Conservation (phyloP, 2,113 vertebrate genomes). For the Podarcis cretensis region DNA sequence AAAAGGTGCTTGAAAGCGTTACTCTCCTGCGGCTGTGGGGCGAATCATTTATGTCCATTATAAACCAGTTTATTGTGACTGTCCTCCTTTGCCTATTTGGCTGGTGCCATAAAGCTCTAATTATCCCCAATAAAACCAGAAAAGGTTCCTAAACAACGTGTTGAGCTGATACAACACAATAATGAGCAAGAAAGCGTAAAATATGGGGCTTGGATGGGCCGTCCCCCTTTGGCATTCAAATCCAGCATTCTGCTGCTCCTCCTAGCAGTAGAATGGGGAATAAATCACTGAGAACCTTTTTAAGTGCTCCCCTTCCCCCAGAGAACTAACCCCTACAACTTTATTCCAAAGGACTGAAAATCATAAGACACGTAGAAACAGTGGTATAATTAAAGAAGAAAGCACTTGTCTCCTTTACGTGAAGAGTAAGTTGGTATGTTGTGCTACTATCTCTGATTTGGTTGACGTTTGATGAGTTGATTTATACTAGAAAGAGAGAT, state of each 20-base stretch:
- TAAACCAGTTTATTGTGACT: constrained; percentile 84
- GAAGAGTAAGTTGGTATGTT: no score
- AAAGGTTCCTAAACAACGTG: constrained; percentile 71
- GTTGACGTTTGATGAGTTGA: neutral
- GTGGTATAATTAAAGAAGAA: neutral
- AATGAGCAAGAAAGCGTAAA: constrained; percentile 64
- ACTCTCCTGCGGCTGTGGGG: constrained; percentile 71
- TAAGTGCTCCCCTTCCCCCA: neutral
- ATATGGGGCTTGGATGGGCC: constrained; percentile 26
- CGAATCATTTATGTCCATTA: constrained; percentile 82
- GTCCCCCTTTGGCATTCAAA: neutral
- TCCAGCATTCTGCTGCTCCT: neutral
- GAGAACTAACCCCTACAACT: neutral
- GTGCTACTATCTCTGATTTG: neutral
- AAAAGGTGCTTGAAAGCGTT: constrained; percentile 76
- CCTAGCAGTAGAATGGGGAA: neutral
- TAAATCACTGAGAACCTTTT: neutral
- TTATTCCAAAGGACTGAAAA: neutral
- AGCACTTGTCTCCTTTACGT: neutral
- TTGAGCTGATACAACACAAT: constrained; percentile 69
- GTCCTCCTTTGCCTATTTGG: constrained; percentile 74
- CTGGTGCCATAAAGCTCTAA: constrained; percentile 81
- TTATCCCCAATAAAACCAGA: constrained; percentile 81
- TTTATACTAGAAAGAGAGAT: neutral
- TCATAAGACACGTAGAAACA: no score